Conservation (phyloP, 35 echinoderm and acorn worm species). For the Antedon bifida region DNA sequence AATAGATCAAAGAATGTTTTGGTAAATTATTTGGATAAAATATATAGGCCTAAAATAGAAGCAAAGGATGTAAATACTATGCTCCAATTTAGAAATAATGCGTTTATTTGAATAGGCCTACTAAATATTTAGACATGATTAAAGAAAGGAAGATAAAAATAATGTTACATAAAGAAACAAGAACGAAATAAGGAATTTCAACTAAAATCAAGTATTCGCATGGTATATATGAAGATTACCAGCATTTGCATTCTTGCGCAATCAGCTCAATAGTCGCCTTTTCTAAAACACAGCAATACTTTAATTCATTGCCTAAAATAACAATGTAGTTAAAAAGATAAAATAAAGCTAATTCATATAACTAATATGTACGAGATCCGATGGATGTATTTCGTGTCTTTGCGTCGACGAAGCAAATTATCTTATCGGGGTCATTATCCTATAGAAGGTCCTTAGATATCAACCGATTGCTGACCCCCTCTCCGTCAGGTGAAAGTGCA, state of each 20-base stretch:
- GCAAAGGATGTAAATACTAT: no score
- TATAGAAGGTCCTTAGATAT: neutral
- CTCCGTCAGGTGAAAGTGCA: constrained; percentile 1
- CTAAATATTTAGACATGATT: no score
- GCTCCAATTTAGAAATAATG: no score
- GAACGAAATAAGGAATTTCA: no score
- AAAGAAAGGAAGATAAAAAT: no score
- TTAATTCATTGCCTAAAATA: neutral
- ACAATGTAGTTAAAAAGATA: neutral
- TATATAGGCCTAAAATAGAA: no score
- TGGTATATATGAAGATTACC: no score
- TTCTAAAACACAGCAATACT: neutral
- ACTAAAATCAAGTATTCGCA: no score
- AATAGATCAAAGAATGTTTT: no score
- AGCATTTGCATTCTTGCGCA: neutral
- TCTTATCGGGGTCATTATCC: neutral
- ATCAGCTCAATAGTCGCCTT: neutral
- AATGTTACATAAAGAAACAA: no score
- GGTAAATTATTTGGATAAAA: no score
- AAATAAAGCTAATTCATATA: constrained; percentile 2
- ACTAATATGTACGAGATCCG: neutral
- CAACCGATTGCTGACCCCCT: neutral
- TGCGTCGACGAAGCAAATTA: neutral
- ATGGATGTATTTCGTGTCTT: neutral
- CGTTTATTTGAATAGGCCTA: no score